A percentile compares a stretch with the other conserved stretches of the same genome.
These are phyloP conservation scores for Ophion obscuratus DNA, from an alignment of 2,888 invertebrate species.

Conservation along the genomic window DNA sequence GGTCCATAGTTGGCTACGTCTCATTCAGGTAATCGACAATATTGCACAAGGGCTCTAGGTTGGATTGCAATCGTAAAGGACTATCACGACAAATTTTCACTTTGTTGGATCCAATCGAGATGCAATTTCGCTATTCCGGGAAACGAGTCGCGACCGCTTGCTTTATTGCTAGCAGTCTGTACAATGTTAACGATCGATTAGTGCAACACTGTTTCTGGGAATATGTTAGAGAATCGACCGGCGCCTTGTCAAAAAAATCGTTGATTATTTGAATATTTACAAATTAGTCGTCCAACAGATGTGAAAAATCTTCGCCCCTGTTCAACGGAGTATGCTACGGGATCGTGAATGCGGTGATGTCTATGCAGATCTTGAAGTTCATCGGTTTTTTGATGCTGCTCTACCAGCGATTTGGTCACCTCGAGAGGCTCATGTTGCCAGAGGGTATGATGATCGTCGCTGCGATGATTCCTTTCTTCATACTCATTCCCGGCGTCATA, in stretches of 20 bases:
- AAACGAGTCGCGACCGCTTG: no score
- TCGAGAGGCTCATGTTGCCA: conserved; percentile 53
- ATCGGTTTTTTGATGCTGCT: conserved; percentile 61
- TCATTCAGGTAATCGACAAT: conserved; percentile 64
- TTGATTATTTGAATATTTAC: background rate
- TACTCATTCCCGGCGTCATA: no score
- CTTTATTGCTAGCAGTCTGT: no score
- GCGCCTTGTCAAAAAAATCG: background rate
- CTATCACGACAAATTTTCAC: background rate
- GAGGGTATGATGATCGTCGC: conserved; percentile 16
- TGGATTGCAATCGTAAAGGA: background rate
- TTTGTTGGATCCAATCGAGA: background rate
- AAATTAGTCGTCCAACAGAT: conserved; percentile 51
- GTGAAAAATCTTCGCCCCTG: conserved; percentile 62
- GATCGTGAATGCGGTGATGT: conserved; percentile 67
- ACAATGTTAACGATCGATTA: no score
- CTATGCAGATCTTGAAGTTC: conserved; percentile 73
- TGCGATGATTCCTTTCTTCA: no score
- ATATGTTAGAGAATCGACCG: no score
- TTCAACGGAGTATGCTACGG: conserved; percentile 70
- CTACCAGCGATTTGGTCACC: conserved; percentile 62
- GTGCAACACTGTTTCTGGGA: no score
- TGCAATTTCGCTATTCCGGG: no score
- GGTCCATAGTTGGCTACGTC: conserved; percentile 70
- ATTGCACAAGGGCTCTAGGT: background rate